Conservation (phyloP, 1,140 invertebrate genomes). For the Protaetia brevitarsis region DNA sequence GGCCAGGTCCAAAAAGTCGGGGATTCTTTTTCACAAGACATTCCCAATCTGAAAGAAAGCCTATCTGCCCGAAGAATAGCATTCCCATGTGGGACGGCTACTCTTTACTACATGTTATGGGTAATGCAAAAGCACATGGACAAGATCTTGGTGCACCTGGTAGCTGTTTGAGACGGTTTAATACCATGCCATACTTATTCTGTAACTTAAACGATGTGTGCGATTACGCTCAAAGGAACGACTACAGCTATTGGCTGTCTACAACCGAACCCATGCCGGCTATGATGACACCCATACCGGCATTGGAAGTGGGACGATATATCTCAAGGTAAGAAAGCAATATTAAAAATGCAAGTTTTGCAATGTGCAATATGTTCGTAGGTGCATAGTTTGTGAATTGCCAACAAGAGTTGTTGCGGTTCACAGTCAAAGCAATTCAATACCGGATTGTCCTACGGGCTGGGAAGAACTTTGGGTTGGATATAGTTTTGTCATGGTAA, state of each 20-base stretch:
- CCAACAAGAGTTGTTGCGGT: slow-evolving; percentile 82
- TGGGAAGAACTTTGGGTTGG: slow-evolving; percentile 89
- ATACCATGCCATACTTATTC: slow-evolving; percentile 92
- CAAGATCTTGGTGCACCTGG: slow-evolving; percentile 88
- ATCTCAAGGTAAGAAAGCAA: slow-evolving; percentile 74
- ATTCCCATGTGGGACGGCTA: slow-evolving; percentile 92
- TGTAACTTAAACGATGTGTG: slow-evolving; percentile 89
- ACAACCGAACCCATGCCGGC: slow-evolving; percentile 89
- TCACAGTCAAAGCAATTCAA: slow-evolving; percentile 81
- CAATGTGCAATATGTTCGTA: too few species aligned
- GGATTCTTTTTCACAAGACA: slow-evolving; percentile 88
- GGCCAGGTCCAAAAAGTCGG: slow-evolving; percentile 67
- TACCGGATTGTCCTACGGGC: slow-evolving; percentile 80
- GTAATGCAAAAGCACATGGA: slow-evolving; percentile 83
- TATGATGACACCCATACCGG: slow-evolving; percentile 82
- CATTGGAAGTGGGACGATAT: slow-evolving; percentile 75
- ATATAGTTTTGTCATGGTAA: slow-evolving; percentile 91
- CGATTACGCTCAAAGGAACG: slow-evolving; percentile 85
- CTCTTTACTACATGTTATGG: slow-evolving; percentile 91
- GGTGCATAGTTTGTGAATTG: slow-evolving; percentile 89
- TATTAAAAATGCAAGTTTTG: not conserved
- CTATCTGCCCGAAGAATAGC: slow-evolving; percentile 81
- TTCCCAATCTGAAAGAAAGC: slow-evolving; percentile 83
- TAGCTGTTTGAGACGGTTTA: slow-evolving; percentile 84
- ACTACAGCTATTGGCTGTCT: slow-evolving; percentile 93